phyloP scores from a whole-genome alignment of 2,113 vertebrate genomes.

The Galbula dea region DNA sequence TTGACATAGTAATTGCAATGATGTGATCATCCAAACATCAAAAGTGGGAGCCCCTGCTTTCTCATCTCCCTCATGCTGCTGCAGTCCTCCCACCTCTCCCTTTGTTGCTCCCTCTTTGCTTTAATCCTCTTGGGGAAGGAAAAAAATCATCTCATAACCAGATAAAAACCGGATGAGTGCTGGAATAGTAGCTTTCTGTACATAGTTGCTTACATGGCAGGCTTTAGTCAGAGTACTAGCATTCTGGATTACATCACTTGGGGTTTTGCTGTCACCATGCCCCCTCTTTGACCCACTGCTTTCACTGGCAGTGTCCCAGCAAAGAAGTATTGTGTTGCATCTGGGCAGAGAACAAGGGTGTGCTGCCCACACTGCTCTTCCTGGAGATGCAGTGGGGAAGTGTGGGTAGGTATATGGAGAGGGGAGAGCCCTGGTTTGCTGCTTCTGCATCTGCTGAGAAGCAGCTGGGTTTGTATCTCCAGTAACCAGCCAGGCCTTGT shows the following conservation, averaged over 20 bases:
- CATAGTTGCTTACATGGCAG: not conserved
- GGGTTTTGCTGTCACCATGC: not conserved
- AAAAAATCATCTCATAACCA: not conserved
- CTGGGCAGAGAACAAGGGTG: not conserved
- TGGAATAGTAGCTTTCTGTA: not conserved
- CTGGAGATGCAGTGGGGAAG: not conserved
- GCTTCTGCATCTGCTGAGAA: not conserved
- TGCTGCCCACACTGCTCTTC: not conserved
- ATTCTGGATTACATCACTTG: rapidly evolving
- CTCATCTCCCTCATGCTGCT: conserved; percentile 15
- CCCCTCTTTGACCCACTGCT: not conserved
- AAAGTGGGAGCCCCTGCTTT: conserved; percentile 16
- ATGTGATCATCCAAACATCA: conserved; percentile 30
- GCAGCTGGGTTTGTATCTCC: not conserved
- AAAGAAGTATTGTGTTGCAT: not conserved
- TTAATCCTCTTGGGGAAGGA: not conserved
- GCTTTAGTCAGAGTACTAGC: not conserved
- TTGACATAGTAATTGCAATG: conserved; percentile 1
- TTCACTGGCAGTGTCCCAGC: not conserved
- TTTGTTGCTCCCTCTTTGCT: conserved; percentile 20
- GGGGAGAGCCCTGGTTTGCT: not conserved
- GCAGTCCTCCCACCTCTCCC: conserved; percentile 24
- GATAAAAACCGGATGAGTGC: not conserved
- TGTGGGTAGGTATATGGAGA: not conserved
- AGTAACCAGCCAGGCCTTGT: not conserved